phyloP scores from a whole-genome alignment of 2,113 vertebrate genomes.

The Rhynchomys soricoides region DNA sequence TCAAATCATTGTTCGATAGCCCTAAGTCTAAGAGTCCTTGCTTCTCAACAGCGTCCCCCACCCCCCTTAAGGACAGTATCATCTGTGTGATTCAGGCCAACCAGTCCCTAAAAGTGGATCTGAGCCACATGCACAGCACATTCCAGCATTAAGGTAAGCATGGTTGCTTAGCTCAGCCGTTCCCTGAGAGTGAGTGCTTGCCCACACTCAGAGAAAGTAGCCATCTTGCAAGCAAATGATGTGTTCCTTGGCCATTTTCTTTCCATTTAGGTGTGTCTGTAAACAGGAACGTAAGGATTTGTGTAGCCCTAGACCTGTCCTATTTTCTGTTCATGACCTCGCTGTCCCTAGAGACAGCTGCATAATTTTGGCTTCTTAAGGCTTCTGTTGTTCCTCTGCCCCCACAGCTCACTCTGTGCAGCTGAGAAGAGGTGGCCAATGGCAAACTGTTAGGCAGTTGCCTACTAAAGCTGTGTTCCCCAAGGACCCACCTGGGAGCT shows the following conservation, averaged over 20 bases:
- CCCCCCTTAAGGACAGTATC: not conserved
- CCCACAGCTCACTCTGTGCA: constrained; percentile 57
- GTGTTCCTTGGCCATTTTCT: constrained; percentile 30
- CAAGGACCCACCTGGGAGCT: not conserved
- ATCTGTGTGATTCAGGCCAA: not conserved
- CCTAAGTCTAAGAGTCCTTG: constrained; percentile 12
- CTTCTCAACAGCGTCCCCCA: not conserved
- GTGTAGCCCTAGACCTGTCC: not conserved
- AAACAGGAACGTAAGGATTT: constrained; percentile 1
- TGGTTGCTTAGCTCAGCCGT: not conserved
- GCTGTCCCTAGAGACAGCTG: constrained; percentile 53
- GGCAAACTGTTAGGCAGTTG: constrained; percentile 42
- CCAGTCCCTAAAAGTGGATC: not conserved
- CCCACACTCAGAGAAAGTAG: not conserved
- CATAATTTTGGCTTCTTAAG: constrained; percentile 47
- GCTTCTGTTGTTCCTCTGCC: constrained; percentile 32
- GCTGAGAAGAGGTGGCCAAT: constrained; percentile 54
- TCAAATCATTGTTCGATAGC: not conserved
- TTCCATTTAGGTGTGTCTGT: not conserved
- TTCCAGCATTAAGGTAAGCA: not conserved
- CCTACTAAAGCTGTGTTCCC: constrained; percentile 50
- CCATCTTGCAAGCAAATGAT: not conserved
- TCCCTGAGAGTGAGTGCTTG: not conserved
- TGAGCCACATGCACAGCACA: constrained; percentile 23
- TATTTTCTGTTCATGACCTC: constrained; percentile 32